phyloP scores from a whole-genome alignment of 2,888 invertebrate genomes.

The Oscheius sp. region DNA sequence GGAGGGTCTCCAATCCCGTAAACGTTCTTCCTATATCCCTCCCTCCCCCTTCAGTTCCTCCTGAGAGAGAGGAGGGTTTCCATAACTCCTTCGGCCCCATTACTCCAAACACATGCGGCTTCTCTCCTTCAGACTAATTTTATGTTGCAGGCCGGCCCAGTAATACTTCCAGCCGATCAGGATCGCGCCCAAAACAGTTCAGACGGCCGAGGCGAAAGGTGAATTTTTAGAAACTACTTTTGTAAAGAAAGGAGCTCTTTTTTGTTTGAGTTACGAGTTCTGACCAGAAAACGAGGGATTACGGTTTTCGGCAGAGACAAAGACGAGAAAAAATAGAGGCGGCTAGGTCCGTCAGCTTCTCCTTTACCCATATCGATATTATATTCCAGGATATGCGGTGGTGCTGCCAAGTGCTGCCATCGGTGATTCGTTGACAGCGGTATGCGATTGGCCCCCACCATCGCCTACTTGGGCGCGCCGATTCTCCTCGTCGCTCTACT shows the following conservation, averaged over 20 bases:
- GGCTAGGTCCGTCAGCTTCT: too few relatives aligned
- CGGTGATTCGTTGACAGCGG: constrained; percentile 16
- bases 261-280: background rate
- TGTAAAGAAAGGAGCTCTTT: background rate
- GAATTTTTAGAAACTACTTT: background rate
- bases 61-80: too few relatives aligned
- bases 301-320: background rate
- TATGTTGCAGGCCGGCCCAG: background rate
- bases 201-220: constrained; percentile 23
- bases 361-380: background rate
- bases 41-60: background rate
- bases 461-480: constrained; percentile 24
- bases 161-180: constrained; percentile 20
- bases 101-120: background rate
- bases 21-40: background rate
- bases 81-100: background rate
- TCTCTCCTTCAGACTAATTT: background rate
- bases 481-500: constrained; percentile 6
- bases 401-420: constrained; percentile 25
- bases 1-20: background rate
- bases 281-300: background rate
- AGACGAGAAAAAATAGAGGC: too few relatives aligned
- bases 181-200: constrained; percentile 19
- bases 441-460: constrained; percentile 24
- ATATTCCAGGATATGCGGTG: constrained; percentile 31